Evolutionary conservation across 2,888 invertebrate genomes (phyloP), one percentile per base, ranked within the genome.

Genomic region (Rotaria socialis): DNA sequence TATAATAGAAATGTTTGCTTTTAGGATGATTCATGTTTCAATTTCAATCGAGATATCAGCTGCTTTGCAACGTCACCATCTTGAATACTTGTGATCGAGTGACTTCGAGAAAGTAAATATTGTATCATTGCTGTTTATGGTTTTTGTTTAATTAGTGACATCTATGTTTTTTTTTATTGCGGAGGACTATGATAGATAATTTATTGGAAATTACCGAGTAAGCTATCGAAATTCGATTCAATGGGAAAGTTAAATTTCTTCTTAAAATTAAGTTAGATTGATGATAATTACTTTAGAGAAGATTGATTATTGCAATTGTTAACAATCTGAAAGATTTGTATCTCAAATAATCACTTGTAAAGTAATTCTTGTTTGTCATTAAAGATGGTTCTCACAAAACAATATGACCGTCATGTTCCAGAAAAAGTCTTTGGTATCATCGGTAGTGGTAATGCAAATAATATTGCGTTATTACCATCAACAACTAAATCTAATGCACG

Each of bases 381-480:
- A 67, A 24, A 47, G 35, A 90, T 90, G 90, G 90, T 90, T 85
- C 84, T 90, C 41, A 92, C 97, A 16, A 97, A 96, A 90, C 96
- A 98, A 92, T 98, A 98, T 93, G 93, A 97, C 88, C 94, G 96
- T 85, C 97, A 95, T 91, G 93, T 93, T 50, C 94, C 95, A 3
- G 93, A 94, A 87, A 95, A 95, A 16, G 94, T 94, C 88, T 96
- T 96, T 90, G 96, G 96, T 90, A 93, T 97, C 84, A 94, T 98
- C 87, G 94, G 94, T 8, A 92, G 92, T 85, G 80, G 80, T 10
- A 89, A 89, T 41, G 91, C 94, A 88, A 94, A 95, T 88, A 96
- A 96, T 91, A 93, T 94, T 56, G 93, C 93, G 86, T 96, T 95
- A 91, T 80, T 80, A 80, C 80, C 80, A 10, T 24, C 43, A n/a